Evolutionary conservation across 2,113 vertebrate species (phyloP).

Genomic region (Enhydra lutris): DNA sequence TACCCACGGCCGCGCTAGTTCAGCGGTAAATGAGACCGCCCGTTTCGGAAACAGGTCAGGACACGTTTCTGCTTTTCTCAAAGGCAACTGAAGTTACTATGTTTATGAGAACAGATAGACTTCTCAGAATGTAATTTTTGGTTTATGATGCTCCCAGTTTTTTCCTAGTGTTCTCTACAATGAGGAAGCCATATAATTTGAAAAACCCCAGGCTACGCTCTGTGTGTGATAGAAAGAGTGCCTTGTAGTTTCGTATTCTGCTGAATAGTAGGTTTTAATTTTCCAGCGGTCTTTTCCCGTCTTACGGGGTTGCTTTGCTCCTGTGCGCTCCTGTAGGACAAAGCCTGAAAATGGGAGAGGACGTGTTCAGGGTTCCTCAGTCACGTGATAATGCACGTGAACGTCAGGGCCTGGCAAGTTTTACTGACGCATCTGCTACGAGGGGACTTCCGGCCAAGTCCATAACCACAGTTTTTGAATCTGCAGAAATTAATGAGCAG

Average conservation of each 20-base stretch:
- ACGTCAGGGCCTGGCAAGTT: neutral
- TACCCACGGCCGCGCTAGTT: fast-evolving
- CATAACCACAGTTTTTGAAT: neutral
- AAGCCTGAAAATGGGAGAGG: neutral
- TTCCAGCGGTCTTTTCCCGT: neutral
- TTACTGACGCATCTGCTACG: neutral
- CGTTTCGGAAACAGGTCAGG: neutral
- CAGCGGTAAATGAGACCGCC: neutral
- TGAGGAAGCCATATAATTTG: too few relatives aligned
- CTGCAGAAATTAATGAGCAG: neutral
- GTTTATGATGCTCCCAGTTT: neutral
- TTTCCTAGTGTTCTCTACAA: neutral
- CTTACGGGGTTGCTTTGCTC: neutral
- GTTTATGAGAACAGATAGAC: neutral
- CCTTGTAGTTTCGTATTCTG: neutral
- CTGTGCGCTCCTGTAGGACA: neutral
- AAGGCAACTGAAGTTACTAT: neutral
- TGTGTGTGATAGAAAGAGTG: fast-evolving
- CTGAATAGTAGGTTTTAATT: neutral
- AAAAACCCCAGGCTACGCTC: fast-evolving
- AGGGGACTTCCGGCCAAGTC: neutral
- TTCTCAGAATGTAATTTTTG: neutral
- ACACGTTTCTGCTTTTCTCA: neutral
- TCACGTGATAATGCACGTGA: fast-evolving
- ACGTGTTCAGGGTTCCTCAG: fast-evolving